Percentiles rank a stretch among this genome's conserved stretches.
phyloP scores from a whole-genome alignment of 37 sponge, comb jelly and placozoan genomes.

The Haliclona indistincta region DNA sequence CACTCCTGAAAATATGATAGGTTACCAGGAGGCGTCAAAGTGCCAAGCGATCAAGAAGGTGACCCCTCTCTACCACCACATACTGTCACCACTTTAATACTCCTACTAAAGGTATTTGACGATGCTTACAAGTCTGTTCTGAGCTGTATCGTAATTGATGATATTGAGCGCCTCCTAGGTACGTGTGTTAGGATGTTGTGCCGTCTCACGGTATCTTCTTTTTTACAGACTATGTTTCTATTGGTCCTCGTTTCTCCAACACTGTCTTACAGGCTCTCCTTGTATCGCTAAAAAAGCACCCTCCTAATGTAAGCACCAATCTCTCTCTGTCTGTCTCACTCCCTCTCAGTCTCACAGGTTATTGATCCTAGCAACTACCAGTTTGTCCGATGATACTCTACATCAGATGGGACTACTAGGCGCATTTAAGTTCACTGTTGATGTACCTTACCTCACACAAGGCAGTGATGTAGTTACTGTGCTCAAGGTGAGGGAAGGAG shows the following conservation, averaged over 20 bases:
- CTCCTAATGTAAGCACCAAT: constrained; percentile 63
- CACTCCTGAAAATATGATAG: constrained; percentile 90
- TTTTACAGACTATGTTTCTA: constrained; percentile 75
- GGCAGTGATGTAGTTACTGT: constrained; percentile 52
- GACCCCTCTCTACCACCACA: not conserved
- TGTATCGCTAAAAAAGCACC: constrained; percentile 71
- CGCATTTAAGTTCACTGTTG: constrained; percentile 47
- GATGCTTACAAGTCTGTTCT: constrained; percentile 97
- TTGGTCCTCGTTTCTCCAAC: constrained; percentile 94
- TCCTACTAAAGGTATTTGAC: constrained; percentile 71
- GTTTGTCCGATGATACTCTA: constrained; percentile 41
- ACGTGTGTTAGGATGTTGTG: not conserved
- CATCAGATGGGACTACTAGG: constrained; percentile 34
- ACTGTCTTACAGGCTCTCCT: constrained; percentile 77
- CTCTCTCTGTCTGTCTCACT: not conserved
- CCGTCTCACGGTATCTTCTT: not conserved
- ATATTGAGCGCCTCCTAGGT: constrained; percentile 92
- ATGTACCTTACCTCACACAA: constrained; percentile 57
- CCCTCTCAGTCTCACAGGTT: not conserved
- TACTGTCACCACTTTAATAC: not conserved
- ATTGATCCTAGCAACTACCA: not conserved
- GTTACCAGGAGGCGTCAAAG: constrained; percentile 82
- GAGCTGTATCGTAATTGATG: constrained; percentile 95
- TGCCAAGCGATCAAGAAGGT: constrained; percentile 89
- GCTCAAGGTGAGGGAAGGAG: constrained; percentile 28